These are phyloP conservation scores for Melieria crassipennis DNA, from an alignment of 2,888 invertebrate species.

Conservation along the genomic window DNA sequence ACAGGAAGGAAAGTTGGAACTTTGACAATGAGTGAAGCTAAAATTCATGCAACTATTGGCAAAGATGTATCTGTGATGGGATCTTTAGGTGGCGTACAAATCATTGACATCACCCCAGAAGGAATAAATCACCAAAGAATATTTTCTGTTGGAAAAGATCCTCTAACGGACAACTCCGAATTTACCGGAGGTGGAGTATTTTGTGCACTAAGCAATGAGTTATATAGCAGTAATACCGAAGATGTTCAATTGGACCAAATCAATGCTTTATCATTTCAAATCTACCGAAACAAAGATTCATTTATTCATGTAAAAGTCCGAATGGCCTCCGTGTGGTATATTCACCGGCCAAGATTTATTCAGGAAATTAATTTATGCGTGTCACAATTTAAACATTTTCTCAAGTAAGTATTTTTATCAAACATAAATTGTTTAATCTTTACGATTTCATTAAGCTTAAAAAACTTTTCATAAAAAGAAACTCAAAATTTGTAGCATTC, in stretches of 20 bases:
- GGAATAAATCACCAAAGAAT: conserved; percentile 86
- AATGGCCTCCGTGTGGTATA: conserved; percentile 93
- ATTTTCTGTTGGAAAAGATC: conserved; percentile 84
- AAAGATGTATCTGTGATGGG: conserved; percentile 77
- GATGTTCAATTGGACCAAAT: conserved; percentile 55
- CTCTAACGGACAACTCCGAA: conserved; percentile 68
- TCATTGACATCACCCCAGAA: conserved; percentile 86
- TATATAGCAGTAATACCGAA: conserved; percentile 60
- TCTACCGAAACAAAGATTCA: conserved; percentile 58
- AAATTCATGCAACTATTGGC: conserved; percentile 81
- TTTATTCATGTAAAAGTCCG: conserved; percentile 64
- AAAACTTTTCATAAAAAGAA: too few relatives aligned
- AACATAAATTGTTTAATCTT: not conserved
- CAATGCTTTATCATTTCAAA: conserved; percentile 65
- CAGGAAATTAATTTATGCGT: conserved; percentile 88
- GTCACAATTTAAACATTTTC: conserved; percentile 88
- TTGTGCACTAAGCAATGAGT: conserved; percentile 62
- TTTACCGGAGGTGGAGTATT: conserved; percentile 57
- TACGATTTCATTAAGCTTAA: not conserved
- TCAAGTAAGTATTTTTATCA: conserved; percentile 54
- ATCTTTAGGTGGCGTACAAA: conserved; percentile 91
- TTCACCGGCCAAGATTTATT: conserved; percentile 88
- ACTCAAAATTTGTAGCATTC: too few relatives aligned
- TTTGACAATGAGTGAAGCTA: conserved; percentile 90
- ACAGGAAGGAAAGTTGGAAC: conserved; percentile 92